Evolutionary conservation across 1,140 invertebrate genomes (phyloP), one percentile per base, ranked within the genome.

Genomic region (Trachymyrmex septentrionalis): DNA sequence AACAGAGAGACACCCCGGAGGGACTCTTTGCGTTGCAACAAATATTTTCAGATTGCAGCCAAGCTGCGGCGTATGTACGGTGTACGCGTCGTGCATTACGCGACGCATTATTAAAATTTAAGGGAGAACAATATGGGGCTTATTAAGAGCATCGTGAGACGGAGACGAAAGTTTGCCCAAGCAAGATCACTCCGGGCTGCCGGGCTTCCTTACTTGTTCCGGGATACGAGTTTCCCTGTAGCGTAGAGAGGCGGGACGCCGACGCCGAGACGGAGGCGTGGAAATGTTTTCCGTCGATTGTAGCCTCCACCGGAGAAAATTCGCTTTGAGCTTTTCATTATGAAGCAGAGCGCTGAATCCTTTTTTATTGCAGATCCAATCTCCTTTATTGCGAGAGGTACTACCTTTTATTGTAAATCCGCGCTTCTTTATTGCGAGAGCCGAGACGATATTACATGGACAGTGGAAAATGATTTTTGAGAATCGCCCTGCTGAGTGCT

Each of bases 31-130:
- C 67, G 71, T 21, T 81, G 48, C 63, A 87, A 91, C 86, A 91
- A 91, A 91, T 91, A 91, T 91, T 89, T 91, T 91, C 77, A 86
- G 85, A 88, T 90, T 90, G 85, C 73, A 80, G 80, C 69, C 77
- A 34, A 59, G 53, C 61, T 27, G 30, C 27, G 14, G n/a, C 27
- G 73, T 64, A 66, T 38, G 55, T 63, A 66, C 73, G 67, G 66
- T 78, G 71, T 75, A 75, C 66, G 44, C 67, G 81, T 44, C n/a
- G 50, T 55, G 24, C 27, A 27, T 84, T 84, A 66, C 53, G 67
- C 77, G 77, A 67, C 53, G 66, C 72, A 61, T 90, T 90, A 90
- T 89, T 90, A 90, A 90, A 89, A 90, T 90, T 90, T 90, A 90
- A 78, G 75, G 34, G 50, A 61, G 24, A 57, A 66, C 71, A 53